Evolutionary conservation across 53 echinoderm and acorn worm genomes (phyloP).

Genomic region (Holothuria scabra): DNA sequence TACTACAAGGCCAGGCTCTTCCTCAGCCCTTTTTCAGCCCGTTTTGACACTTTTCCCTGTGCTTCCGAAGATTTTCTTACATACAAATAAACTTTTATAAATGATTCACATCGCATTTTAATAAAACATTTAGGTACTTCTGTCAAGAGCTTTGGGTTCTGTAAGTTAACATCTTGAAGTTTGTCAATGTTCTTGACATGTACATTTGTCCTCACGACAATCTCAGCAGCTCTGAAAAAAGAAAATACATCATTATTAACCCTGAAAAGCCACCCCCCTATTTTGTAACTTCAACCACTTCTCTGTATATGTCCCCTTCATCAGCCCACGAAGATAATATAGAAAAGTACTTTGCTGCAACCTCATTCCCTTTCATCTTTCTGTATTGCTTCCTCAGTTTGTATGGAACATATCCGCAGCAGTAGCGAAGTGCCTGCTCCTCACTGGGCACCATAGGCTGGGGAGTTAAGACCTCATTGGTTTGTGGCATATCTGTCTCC

Average conservation of each 20-base stretch:
- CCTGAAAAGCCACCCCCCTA: conserved; percentile 1
- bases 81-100: conserved; percentile 6
- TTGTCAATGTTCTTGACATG: neutral
- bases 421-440: conserved; percentile 5
- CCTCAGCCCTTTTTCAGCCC: conserved; percentile 6
- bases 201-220: conserved; percentile 5
- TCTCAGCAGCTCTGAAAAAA: conserved; percentile 8
- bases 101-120: conserved; percentile 15
- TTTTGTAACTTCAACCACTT: conserved; percentile 1
- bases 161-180: neutral
- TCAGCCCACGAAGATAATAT: conserved; percentile 16
- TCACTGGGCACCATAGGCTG: neutral
- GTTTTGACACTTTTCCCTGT: neutral
- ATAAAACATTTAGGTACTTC: too few relatives aligned
- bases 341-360: neutral
- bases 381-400: conserved; percentile 5
- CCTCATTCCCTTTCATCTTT: conserved; percentile 5
- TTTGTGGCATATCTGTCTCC: neutral
- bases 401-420: conserved; percentile 3
- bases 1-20: neutral
- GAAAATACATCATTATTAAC: neutral
- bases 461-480: neutral
- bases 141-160: too few relatives aligned
- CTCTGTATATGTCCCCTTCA: neutral
- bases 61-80: neutral